phyloP scores from a whole-genome alignment of 2,888 invertebrate species.

The Cheilosia pagana region DNA sequence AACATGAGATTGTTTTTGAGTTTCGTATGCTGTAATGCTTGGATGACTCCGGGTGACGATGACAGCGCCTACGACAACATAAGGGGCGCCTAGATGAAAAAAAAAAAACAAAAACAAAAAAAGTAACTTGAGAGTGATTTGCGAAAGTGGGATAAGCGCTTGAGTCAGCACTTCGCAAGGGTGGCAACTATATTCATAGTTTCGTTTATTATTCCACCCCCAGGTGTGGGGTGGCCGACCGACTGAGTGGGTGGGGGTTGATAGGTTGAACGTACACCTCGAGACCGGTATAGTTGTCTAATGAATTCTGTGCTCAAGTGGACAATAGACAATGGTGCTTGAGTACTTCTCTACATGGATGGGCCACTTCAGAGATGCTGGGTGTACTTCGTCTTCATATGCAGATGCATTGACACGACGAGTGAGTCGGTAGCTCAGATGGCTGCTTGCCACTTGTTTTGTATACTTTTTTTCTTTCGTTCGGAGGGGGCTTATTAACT shows the following conservation, averaged over 20 bases:
- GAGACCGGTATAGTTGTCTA: conserved; percentile 43
- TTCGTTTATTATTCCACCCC: conserved; percentile 33
- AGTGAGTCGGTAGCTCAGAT: conserved; percentile 22
- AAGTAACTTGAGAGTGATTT: conserved; percentile 69
- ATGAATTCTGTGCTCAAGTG: conserved; percentile 68
- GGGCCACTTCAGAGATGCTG: conserved; percentile 9
- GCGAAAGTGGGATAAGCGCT: conserved; percentile 69
- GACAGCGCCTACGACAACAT: conserved; percentile 16
- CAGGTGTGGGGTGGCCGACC: conserved; percentile 20
- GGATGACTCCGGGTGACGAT: neutral
- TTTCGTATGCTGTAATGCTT: neutral
- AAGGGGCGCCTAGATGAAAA: conserved; percentile 42
- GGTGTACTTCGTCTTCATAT: conserved; percentile 14
- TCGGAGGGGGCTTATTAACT: conserved; percentile 36
- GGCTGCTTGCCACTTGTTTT: conserved; percentile 23
- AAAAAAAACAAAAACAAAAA: neutral
- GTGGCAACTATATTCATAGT: conserved; percentile 14
- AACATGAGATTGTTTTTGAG: conserved; percentile 28
- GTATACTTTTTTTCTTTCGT: conserved; percentile 37
- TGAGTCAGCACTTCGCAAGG: conserved; percentile 59
- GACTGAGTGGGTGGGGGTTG: conserved; percentile 22
- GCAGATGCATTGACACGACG: conserved; percentile 67
- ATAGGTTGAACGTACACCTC: conserved; percentile 30
- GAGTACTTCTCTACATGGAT: conserved; percentile 20
- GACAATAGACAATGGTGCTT: conserved; percentile 65